Conservation (phyloP, 2,888 invertebrate genomes). For the Acanthosepion lycidas region DNA sequence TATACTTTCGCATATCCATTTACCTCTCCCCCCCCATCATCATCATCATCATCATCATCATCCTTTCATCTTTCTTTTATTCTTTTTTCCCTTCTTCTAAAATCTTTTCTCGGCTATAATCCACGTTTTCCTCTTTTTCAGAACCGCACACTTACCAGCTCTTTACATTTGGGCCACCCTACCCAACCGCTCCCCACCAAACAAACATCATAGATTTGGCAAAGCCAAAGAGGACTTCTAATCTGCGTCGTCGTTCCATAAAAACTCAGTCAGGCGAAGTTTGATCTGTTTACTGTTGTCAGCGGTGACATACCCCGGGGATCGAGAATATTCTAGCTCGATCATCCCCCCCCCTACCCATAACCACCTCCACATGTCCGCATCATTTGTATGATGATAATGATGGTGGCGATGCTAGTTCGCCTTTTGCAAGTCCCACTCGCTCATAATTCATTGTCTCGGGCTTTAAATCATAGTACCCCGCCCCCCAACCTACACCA, state of each 20-base stretch:
- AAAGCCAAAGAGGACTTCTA: not conserved
- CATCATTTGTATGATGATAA: not conserved
- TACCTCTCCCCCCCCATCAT: too few species aligned
- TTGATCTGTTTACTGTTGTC: slow-evolving; percentile 20
- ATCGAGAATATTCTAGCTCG: not conserved
- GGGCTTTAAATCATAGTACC: not conserved
- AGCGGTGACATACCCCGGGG: not conserved
- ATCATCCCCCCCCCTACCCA: not conserved
- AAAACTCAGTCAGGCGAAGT: slow-evolving; percentile 4
- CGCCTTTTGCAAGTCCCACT: not conserved
- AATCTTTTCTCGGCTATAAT: not conserved
- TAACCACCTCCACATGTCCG: not conserved
- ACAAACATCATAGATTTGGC: not conserved
- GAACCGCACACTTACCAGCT: not conserved
- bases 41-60: too few species aligned
- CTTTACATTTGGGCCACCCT: not conserved
- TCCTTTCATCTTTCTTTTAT: not conserved
- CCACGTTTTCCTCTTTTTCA: not conserved
- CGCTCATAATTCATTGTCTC: not conserved
- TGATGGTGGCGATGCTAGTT: not conserved
- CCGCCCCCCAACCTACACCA: not conserved
- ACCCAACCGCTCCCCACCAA: not conserved
- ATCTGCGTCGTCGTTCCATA: not conserved
- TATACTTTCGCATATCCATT: too few species aligned
- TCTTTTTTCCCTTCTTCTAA: not conserved